Evolutionary conservation across 1,140 invertebrate species (phyloP).

Genomic region (Drosophila athabasca): DNA sequence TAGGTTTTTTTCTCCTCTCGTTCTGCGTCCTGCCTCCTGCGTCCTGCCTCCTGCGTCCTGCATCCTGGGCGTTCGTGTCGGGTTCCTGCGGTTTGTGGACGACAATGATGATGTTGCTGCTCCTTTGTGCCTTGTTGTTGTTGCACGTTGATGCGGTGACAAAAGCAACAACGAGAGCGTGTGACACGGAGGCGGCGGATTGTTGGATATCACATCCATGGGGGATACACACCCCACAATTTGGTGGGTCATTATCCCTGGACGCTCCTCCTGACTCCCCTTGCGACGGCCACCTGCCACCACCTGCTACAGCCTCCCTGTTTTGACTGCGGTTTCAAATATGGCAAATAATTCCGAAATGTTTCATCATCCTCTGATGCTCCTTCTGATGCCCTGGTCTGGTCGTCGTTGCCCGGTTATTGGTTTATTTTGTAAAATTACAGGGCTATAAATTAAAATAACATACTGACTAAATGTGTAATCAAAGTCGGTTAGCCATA

Average conservation of each 20-base stretch:
- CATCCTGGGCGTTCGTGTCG: slow-evolving; percentile 13
- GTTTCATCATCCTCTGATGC: slow-evolving; percentile 11
- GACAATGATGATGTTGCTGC: slow-evolving; percentile 38
- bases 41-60: slow-evolving; percentile 21
- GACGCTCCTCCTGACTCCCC: neutral
- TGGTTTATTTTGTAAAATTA: slow-evolving; percentile 72
- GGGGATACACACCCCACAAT: slow-evolving; percentile 36
- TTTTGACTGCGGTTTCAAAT: slow-evolving; percentile 72
- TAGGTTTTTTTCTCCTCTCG: too few relatives aligned
- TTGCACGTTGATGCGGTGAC: slow-evolving; percentile 58
- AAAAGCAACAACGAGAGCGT: slow-evolving; percentile 47
- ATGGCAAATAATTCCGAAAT: slow-evolving; percentile 76
- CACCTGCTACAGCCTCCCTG: slow-evolving; percentile 11
- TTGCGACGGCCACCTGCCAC: neutral
- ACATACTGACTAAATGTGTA: slow-evolving; percentile 72
- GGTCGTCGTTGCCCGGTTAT: slow-evolving; percentile 39
- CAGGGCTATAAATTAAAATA: slow-evolving; percentile 75
- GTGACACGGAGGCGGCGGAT: slow-evolving; percentile 30
- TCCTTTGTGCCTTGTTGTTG: slow-evolving; percentile 40
- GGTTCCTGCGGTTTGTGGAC: slow-evolving; percentile 58
- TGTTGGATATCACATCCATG: slow-evolving; percentile 48
- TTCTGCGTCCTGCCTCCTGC: slow-evolving; percentile 5
- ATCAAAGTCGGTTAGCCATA: slow-evolving; percentile 51
- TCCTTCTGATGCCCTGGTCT: slow-evolving; percentile 20
- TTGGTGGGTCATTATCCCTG: slow-evolving; percentile 49